Percentiles rank a stretch among this genome's conserved stretches.
Evolutionary conservation across 2,113 vertebrate species (phyloP).

Genomic region (Acinonyx jubatus): DNA sequence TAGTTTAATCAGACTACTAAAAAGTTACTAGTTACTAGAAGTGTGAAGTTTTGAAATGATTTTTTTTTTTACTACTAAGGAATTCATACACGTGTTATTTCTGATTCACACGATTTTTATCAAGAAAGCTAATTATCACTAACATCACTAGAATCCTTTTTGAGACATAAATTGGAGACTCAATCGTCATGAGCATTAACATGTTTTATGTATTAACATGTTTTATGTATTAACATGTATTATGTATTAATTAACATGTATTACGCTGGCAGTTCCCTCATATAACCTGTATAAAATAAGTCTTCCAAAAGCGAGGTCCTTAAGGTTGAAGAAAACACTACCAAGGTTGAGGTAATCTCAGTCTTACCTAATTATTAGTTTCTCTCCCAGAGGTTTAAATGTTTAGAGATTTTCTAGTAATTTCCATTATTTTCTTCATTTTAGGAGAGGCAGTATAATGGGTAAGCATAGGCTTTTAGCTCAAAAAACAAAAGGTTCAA

Average conservation of each 20-base stretch:
- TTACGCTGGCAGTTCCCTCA: not conserved
- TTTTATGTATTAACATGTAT: too few species aligned
- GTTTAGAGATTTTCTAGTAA: not conserved
- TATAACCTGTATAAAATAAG: not conserved
- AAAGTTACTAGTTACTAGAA: conserved; percentile 1
- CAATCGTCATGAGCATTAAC: not conserved
- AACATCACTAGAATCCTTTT: conserved; percentile 5
- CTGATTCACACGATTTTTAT: conserved; percentile 6
- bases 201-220: not conserved
- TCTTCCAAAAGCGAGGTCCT: conserved; percentile 14
- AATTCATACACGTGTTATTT: not conserved
- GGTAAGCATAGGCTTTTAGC: not conserved
- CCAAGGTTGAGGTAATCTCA: not conserved
- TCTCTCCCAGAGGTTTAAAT: not conserved
- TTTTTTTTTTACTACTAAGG: not conserved
- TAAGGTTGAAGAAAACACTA: not conserved
- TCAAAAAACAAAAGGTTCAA: not conserved
- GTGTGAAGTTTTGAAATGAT: not conserved
- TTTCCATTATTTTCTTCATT: not conserved
- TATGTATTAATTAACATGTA: not conserved
- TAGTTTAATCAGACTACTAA: conserved; percentile 22
- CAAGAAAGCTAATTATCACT: not conserved
- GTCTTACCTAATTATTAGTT: conserved; percentile 31
- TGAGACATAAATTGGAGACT: not conserved
- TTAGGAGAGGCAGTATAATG: not conserved